Percentiles rank a stretch among this genome's conserved stretches.
Evolutionary conservation across 2,888 invertebrate genomes (phyloP).

Genomic region (Scaptomyza reducta): DNA sequence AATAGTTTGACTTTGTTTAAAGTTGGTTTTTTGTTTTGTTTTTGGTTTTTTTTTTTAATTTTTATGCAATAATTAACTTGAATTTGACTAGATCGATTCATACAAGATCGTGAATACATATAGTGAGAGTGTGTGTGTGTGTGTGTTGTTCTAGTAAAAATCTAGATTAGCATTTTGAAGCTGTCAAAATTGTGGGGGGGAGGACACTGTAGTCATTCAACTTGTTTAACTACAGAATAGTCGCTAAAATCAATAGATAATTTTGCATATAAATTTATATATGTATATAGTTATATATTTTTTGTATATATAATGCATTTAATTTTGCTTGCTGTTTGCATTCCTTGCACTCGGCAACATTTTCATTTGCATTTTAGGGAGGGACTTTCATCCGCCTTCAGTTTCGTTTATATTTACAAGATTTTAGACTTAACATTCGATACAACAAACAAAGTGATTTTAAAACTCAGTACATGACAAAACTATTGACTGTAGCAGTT

Average conservation of each 20-base stretch:
- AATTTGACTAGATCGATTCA: conserved; percentile 83
- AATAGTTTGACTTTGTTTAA: conserved; percentile 72
- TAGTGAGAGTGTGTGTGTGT: conserved; percentile 41
- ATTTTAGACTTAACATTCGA: conserved; percentile 45
- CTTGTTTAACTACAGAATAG: conserved; percentile 58
- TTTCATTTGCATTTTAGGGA: conserved; percentile 47
- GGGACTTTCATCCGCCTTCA: conserved; percentile 84
- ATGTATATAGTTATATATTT: conserved; percentile 43
- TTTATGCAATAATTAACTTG: conserved; percentile 82
- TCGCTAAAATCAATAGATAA: conserved; percentile 72
- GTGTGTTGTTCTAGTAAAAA: conserved; percentile 63
- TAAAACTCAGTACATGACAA: conserved; percentile 10
- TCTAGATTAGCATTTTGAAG: conserved; percentile 72
- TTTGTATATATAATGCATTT: conserved; percentile 45
- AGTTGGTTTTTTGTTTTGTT: too few species aligned
- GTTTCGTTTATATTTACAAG: conserved; percentile 55
- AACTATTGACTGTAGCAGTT: background rate
- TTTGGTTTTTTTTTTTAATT: conserved; percentile 28
- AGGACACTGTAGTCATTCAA: conserved; percentile 37
- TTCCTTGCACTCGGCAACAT: conserved; percentile 4
- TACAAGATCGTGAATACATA: conserved; percentile 75
- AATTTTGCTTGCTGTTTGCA: conserved; percentile 27
- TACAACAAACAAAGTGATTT: conserved; percentile 21
- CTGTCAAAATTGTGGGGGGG: conserved; percentile 55
- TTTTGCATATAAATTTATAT: conserved; percentile 63